Evolutionary conservation across 2,888 invertebrate species (phyloP).

Genomic region (Drosophila sordidapex): DNA sequence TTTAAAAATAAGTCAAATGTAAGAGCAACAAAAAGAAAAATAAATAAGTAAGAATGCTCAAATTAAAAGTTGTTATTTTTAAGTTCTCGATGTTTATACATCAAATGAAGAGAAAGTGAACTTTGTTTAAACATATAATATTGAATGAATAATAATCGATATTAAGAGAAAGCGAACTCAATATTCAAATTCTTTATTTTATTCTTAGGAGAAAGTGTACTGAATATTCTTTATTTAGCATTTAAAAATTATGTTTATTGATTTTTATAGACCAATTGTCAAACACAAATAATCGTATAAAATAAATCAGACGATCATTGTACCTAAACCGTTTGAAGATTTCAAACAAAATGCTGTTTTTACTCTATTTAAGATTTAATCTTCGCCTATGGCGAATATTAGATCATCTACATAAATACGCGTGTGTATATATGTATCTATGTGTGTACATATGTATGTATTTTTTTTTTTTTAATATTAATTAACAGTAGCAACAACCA

Average conservation of each 20-base stretch:
- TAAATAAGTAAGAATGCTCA: neutral
- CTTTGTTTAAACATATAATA: neutral
- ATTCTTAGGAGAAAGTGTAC: neutral
- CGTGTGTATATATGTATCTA: neutral
- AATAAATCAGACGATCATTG: too few species aligned
- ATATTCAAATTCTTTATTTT: neutral
- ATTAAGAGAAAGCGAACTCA: neutral
- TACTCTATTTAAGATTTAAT: neutral
- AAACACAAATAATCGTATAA: neutral
- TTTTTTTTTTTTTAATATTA: conserved; percentile 17
- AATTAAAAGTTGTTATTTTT: neutral
- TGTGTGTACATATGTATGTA: neutral
- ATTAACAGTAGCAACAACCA: conserved; percentile 2
- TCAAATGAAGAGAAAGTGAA: neutral
- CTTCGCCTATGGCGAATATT: neutral
- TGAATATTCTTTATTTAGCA: neutral
- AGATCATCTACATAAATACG: neutral
- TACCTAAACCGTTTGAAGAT: neutral
- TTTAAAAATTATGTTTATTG: neutral
- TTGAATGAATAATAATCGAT: neutral
- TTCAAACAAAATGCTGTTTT: neutral
- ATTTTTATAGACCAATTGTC: neutral
- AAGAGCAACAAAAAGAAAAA: neutral
- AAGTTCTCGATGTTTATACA: neutral
- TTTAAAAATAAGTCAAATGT: neutral